A percentile compares a stretch with the other conserved stretches of the same genome.
Evolutionary conservation across 1,140 invertebrate genomes (phyloP).

Genomic region (Bicyclus anynana): DNA sequence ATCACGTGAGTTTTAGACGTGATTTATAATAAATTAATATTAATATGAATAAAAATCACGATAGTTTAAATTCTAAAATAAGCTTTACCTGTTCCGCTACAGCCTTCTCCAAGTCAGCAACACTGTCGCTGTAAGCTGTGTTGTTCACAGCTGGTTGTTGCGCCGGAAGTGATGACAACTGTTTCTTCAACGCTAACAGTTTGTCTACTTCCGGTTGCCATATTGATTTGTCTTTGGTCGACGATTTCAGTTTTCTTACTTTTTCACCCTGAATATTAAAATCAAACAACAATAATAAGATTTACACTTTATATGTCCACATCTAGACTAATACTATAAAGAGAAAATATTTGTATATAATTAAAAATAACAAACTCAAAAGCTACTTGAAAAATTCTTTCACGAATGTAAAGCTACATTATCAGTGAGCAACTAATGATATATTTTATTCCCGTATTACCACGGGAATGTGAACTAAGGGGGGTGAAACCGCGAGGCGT

Average conservation of each 20-base stretch:
- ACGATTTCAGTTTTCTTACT: constrained; percentile 85
- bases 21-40: too few species aligned
- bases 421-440: neutral
- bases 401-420: neutral
- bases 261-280: constrained; percentile 50
- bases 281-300: too few species aligned
- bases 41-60: too few species aligned
- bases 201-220: constrained; percentile 85
- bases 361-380: too few species aligned
- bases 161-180: constrained; percentile 72
- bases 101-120: constrained; percentile 78
- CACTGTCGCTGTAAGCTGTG: constrained; percentile 9
- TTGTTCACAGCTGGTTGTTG: neutral
- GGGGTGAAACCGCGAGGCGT: too few species aligned
- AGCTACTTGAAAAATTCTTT: too few species aligned
- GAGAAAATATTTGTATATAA: too few species aligned
- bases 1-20: too few species aligned
- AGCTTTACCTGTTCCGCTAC: constrained; percentile 78
- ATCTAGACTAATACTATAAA: too few species aligned
- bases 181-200: constrained; percentile 85
- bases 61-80: too few species aligned
- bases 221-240: constrained; percentile 83
- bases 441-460: neutral
- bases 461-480: neutral
- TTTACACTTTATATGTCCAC: too few species aligned